These are phyloP conservation scores for Columbina picui DNA, from an alignment of 2,113 vertebrate species.

Conservation along the genomic window DNA sequence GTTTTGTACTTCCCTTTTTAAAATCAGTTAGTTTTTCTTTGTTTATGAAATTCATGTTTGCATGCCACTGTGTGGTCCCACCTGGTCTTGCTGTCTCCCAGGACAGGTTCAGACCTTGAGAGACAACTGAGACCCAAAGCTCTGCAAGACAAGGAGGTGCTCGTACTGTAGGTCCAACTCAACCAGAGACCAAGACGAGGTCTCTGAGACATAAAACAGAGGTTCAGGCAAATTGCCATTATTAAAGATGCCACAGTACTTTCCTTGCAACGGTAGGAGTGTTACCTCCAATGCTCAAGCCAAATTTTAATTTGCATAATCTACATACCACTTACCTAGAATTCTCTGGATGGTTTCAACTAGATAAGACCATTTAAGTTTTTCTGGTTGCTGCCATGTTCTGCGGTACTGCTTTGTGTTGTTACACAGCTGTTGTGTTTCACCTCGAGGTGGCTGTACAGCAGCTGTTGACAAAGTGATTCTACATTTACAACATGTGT, in stretches of 20 bases:
- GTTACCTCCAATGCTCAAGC: neutral
- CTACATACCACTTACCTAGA: neutral
- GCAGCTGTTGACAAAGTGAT: conserved; percentile 56
- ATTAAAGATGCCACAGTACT: neutral
- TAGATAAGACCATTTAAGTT: neutral
- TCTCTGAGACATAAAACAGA: neutral
- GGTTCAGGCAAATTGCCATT: neutral
- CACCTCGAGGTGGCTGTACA: conserved; percentile 35
- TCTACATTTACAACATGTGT: conserved; percentile 36
- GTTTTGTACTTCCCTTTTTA: rapidly evolving
- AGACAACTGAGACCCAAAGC: rapidly evolving
- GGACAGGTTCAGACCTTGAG: rapidly evolving
- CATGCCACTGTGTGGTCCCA: rapidly evolving
- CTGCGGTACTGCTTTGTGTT: neutral
- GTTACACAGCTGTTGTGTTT: conserved; percentile 22
- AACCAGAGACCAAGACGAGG: rapidly evolving
- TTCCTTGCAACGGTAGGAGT: neutral
- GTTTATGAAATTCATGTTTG: neutral
- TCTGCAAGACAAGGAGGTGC: neutral
- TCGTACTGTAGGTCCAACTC: neutral
- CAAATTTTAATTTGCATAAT: neutral
- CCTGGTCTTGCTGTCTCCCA: rapidly evolving
- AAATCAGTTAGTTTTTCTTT: rapidly evolving
- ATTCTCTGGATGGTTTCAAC: neutral
- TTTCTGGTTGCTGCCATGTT: neutral